Evolutionary conservation across 2,113 vertebrate species (phyloP), one percentile per base, ranked within the genome.

Genomic region (Spea bombifrons): DNA sequence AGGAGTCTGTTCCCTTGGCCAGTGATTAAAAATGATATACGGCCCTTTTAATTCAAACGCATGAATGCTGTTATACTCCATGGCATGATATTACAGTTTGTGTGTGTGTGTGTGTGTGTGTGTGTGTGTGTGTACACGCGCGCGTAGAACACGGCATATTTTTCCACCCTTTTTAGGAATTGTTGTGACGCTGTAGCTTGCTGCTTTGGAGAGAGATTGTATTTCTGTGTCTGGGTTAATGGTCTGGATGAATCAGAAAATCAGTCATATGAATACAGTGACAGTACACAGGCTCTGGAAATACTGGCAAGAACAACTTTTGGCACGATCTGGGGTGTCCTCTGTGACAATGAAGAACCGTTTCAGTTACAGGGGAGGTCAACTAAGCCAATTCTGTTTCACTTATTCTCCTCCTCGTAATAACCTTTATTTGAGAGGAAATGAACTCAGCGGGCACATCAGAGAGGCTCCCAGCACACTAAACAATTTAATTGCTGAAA

Each of bases 301-400:
- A 57, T 73, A 80, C 65, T 80, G 77, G 77, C 70, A 80, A 45
- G 66, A 59, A 57, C 44, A 16, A 73, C 61, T 73, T 66, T 52
- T 73, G 77, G 70, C 70, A 73, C 70, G 16, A 66, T 73, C 10
- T 15, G 3, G n/a, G 46, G 47, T 50, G 67, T 70, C 47, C 70
- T 30, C 66, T 73, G 77, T 80, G 70, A 80, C 77, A 73, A 66
- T 59, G 61, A 73, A 73, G 61, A 73, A 59, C 30, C 77, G 66
- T 80, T 80, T 80, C 71, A 73, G 71, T 80, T 80, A 66, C 50
- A 80, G 69, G 45, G 50, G 77, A 80, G 63, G 67, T 80, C 61
- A 67, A 67, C 30, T 59, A 66, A 73, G 73, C 57, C 70, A 80
- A 66, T 71, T 80, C 73, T 47, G 70, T 80, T 73, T 80, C 70